Conservation (phyloP, 92 coral and sea anemone species). For the Palythoa caribaeorum region DNA sequence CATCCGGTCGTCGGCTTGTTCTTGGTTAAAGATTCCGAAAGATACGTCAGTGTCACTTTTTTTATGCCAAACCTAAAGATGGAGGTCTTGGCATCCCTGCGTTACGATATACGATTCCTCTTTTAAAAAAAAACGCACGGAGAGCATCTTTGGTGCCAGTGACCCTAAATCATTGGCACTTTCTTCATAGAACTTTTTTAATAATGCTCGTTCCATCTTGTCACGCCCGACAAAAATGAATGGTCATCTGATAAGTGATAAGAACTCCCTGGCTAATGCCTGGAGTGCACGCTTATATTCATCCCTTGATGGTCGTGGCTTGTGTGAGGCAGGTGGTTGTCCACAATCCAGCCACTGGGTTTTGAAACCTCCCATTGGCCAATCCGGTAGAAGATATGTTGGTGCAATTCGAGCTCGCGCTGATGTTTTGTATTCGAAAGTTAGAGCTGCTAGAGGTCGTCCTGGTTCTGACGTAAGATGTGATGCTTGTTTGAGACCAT, state of each 20-base stretch:
- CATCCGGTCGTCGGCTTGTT: neutral
- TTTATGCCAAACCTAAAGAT: neutral
- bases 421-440: slow-evolving; percentile 30
- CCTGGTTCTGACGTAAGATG: slow-evolving; percentile 33
- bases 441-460: slow-evolving; percentile 25
- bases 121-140: too few relatives aligned
- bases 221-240: slow-evolving; percentile 1
- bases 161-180: too few relatives aligned
- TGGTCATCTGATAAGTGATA: slow-evolving; percentile 18
- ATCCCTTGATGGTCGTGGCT: slow-evolving; percentile 24
- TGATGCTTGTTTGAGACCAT: slow-evolving; percentile 33
- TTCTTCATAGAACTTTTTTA: neutral
- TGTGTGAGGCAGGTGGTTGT: neutral
- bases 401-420: slow-evolving; percentile 42
- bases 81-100: neutral
- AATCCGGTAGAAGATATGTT: slow-evolving; percentile 14
- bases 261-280: slow-evolving; percentile 17
- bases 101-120: slow-evolving; percentile 11
- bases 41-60: neutral
- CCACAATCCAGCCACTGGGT: slow-evolving; percentile 27
- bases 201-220: neutral
- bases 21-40: neutral
- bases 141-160: too few relatives aligned
- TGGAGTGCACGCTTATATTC: slow-evolving; percentile 21
- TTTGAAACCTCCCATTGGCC: slow-evolving; percentile 6